Conservation (phyloP, 1,140 invertebrate species). For the Trichoplusia ni region DNA sequence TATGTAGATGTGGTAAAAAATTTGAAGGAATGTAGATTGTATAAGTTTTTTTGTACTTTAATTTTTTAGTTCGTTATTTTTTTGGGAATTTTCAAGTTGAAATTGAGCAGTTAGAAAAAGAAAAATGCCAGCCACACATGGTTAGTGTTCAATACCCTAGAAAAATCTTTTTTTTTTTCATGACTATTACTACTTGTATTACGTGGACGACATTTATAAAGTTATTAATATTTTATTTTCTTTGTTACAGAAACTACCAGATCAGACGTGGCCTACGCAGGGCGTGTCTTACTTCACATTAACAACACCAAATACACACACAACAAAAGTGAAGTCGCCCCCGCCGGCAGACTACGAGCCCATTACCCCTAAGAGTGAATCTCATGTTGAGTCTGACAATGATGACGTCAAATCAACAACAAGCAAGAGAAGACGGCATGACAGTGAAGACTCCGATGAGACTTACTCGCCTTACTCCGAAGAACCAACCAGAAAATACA, state of each 20-base stretch:
- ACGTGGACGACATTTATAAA: neutral
- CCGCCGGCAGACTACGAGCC: conserved; percentile 60
- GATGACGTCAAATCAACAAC: conserved; percentile 51
- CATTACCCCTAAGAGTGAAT: conserved; percentile 70
- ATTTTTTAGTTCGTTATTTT: too few species aligned
- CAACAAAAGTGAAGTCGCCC: conserved; percentile 39
- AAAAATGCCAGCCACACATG: conserved; percentile 52
- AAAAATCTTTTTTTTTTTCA: neutral
- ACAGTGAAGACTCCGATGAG: conserved; percentile 74
- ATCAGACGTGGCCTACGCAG: conserved; percentile 36
- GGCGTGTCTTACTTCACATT: neutral
- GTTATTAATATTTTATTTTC: conserved; percentile 17
- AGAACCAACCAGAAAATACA: conserved; percentile 56
- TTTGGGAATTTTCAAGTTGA: too few species aligned
- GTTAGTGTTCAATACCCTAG: conserved; percentile 49
- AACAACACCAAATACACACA: conserved; percentile 1
- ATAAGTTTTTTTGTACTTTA: too few species aligned
- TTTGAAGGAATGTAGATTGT: too few species aligned
- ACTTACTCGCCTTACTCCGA: conserved; percentile 67
- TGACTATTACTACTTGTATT: neutral
- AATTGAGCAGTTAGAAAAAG: conserved; percentile 72
- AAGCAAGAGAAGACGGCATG: conserved; percentile 52
- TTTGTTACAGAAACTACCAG: conserved; percentile 48
- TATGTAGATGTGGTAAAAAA: too few species aligned
- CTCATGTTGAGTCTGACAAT: conserved; percentile 63